phyloP scores from a whole-genome alignment of 2,113 vertebrate species.

The Strigops habroptila region DNA sequence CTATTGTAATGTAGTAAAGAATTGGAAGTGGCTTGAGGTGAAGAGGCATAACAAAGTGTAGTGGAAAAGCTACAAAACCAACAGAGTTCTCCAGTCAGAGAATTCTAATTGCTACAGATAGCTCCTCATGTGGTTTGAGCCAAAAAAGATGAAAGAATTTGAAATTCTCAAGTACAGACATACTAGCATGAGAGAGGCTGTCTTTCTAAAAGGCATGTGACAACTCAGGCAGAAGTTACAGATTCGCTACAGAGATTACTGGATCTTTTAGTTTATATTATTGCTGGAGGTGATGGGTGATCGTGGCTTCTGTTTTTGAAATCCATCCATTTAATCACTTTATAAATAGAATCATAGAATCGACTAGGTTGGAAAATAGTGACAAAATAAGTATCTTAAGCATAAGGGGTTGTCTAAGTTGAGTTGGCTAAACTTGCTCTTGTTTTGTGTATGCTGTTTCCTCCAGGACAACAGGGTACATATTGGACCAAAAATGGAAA shows the following conservation, averaged over 20 bases:
- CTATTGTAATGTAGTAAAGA: background rate
- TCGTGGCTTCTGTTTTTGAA: background rate
- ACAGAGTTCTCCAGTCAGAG: background rate
- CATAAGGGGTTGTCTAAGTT: background rate
- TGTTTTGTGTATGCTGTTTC: background rate
- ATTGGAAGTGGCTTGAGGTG: background rate
- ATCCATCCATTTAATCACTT: background rate
- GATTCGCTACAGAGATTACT: background rate
- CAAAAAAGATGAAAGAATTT: background rate
- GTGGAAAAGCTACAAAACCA: background rate
- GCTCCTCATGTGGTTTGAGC: background rate
- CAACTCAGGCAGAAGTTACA: background rate
- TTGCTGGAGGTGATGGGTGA: background rate
- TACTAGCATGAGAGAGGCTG: background rate
- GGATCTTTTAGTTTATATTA: background rate
- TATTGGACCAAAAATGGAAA: constrained; percentile 99
- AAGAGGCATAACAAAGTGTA: background rate
- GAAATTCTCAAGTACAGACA: background rate
- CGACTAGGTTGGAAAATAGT: background rate
- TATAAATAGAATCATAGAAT: background rate
- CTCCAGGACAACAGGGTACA: constrained; percentile 95
- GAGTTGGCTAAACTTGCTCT: background rate
- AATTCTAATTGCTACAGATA: background rate
- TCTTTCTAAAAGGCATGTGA: background rate
- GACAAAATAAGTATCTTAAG: background rate